A percentile compares a stretch with the other conserved stretches of the same genome.
Conservation (phyloP, 1,140 invertebrate species). For the Aphidius gifuensis region DNA sequence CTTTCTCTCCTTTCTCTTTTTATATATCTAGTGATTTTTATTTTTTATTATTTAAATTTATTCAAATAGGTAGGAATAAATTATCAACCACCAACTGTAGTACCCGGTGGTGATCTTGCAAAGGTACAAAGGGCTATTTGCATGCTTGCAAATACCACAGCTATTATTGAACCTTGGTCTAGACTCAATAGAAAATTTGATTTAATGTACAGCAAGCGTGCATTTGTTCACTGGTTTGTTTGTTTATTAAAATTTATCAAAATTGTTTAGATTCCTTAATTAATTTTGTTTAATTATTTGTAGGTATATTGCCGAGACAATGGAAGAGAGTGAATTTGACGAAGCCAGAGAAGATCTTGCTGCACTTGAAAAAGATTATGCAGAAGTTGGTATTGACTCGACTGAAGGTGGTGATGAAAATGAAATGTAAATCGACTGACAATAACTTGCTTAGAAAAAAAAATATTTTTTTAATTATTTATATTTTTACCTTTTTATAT, state of each 20-base stretch:
- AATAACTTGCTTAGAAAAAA: too few relatives aligned
- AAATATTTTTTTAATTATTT: too few relatives aligned
- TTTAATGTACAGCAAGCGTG: conserved; percentile 19
- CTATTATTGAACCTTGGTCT: conserved; percentile 18
- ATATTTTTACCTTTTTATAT: too few relatives aligned
- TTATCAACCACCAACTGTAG: conserved; percentile 69
- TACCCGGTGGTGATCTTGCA: conserved; percentile 69
- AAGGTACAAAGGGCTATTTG: conserved; percentile 31
- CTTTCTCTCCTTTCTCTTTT: too few relatives aligned
- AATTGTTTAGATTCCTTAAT: neutral
- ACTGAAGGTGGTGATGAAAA: conserved; percentile 37
- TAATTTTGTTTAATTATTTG: neutral
- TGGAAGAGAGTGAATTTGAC: conserved; percentile 69
- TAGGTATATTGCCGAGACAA: conserved; percentile 65
- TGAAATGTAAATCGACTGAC: conserved; percentile 22
- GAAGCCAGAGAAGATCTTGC: conserved; percentile 78
- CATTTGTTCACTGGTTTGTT: conserved; percentile 22
- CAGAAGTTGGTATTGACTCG: conserved; percentile 38
- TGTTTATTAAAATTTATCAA: neutral
- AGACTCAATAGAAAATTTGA: conserved; percentile 20
- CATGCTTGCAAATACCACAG: conserved; percentile 22
- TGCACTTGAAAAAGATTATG: conserved; percentile 58
- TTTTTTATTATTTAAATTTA: neutral
- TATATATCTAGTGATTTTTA: neutral
- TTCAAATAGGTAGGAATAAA: conserved; percentile 55